These are phyloP conservation scores for Scophthalmus maximus DNA, from an alignment of 2,113 vertebrate genomes.

Conservation along the genomic window DNA sequence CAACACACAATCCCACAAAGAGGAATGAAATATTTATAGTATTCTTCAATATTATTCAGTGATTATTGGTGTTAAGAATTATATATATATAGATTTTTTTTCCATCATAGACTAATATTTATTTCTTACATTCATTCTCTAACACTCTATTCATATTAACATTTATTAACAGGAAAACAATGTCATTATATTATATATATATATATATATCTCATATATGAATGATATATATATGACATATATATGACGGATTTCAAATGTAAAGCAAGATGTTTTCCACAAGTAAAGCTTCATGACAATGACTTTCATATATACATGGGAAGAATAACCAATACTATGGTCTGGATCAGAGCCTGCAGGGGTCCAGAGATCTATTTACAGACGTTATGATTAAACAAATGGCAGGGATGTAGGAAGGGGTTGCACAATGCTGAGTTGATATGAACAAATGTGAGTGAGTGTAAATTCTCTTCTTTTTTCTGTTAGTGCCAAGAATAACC, in stretches of 20 bases:
- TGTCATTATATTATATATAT: conserved; percentile 63
- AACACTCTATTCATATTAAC: conserved; percentile 86
- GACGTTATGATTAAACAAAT: conserved; percentile 61
- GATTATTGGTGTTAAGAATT: conserved; percentile 75
- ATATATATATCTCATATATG: conserved; percentile 55
- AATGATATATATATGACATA: conserved; percentile 37
- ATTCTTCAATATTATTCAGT: conserved; percentile 71
- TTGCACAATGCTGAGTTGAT: conserved; percentile 60
- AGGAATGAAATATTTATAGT: conserved; percentile 78
- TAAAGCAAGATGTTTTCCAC: conserved; percentile 76
- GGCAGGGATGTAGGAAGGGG: conserved; percentile 70
- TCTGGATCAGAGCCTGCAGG: conserved; percentile 56
- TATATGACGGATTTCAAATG: conserved; percentile 56
- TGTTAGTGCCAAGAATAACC: conserved; percentile 26
- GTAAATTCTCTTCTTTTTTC: conserved; percentile 16
- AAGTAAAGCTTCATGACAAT: conserved; percentile 79
- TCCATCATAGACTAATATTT: conserved; percentile 83
- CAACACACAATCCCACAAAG: conserved; percentile 78
- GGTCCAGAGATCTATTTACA: conserved; percentile 77
- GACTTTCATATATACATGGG: conserved; percentile 74
- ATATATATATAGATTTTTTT: conserved; percentile 63
- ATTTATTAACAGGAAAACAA: conserved; percentile 83
- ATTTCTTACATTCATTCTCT: conserved; percentile 86
- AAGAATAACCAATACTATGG: conserved; percentile 47
- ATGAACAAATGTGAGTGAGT: conserved; percentile 1